Evolutionary conservation across 2,113 vertebrate genomes (phyloP).

Genomic region (Cavia porcellus): DNA sequence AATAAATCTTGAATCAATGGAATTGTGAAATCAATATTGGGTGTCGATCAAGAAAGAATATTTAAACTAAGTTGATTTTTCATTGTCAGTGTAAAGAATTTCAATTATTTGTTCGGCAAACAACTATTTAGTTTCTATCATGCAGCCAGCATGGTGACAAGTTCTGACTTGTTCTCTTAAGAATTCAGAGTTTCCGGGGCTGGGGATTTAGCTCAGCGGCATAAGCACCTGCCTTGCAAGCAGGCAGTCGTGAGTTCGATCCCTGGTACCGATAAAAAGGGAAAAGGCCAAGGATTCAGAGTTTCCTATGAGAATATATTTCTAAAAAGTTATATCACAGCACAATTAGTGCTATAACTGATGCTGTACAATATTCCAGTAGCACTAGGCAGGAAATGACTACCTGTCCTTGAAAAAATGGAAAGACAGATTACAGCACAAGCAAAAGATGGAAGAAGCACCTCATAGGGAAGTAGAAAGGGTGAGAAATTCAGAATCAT

Average conservation of each 20-base stretch:
- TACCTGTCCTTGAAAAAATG: not conserved
- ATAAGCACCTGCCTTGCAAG: too few relatives aligned
- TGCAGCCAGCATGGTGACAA: not conserved
- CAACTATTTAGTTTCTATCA: not conserved
- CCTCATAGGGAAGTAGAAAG: not conserved
- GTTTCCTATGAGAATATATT: not conserved
- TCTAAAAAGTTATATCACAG: not conserved
- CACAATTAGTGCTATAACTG: not conserved
- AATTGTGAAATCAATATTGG: not conserved
- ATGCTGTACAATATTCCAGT: not conserved
- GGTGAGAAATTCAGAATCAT: not conserved
- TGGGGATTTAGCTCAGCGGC: too few relatives aligned
- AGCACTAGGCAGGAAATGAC: not conserved
- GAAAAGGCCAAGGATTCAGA: not conserved
- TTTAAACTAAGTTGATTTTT: not conserved
- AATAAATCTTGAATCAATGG: not conserved
- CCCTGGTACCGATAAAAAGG: too few relatives aligned
- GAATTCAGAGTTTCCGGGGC: not conserved
- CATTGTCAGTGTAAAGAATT: not conserved
- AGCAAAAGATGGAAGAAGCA: not conserved
- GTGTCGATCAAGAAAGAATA: slow-evolving; percentile 15
- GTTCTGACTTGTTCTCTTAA: not conserved
- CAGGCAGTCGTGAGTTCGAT: too few relatives aligned
- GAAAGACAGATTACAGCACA: not conserved
- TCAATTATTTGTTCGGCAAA: not conserved